phyloP scores from a whole-genome alignment of 2,797 vertebrate genomes.

The Hypotaenidia philippensis region DNA sequence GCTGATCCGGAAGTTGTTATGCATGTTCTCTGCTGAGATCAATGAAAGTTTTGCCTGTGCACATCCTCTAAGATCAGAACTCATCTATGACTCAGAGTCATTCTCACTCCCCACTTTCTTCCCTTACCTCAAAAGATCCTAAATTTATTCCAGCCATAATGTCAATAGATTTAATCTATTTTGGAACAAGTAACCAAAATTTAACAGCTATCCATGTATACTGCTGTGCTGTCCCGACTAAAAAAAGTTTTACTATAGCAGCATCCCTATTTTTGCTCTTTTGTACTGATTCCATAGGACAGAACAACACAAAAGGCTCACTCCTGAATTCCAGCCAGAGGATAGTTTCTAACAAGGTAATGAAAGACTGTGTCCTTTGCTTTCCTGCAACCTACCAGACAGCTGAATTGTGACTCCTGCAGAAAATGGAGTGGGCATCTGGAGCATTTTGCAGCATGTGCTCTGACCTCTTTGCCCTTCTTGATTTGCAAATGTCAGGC shows the following conservation, averaged over 20 bases:
- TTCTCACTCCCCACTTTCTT: constrained; percentile 35
- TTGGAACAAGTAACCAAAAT: background rate
- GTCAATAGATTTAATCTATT: constrained; percentile 3
- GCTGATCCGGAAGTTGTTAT: constrained; percentile 33
- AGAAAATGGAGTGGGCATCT: background rate
- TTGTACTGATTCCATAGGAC: background rate
- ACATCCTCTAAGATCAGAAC: constrained; percentile 15
- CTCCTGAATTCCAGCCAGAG: background rate
- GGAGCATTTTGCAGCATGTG: background rate
- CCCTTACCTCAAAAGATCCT: constrained; percentile 36
- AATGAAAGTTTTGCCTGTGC: constrained; percentile 5
- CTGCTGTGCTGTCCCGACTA: background rate
- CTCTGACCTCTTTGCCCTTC: background rate
- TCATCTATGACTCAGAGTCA: constrained; percentile 66
- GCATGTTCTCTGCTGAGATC: constrained; percentile 39
- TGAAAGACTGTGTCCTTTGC: background rate
- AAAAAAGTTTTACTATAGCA: background rate
- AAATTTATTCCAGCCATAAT: constrained; percentile 13
- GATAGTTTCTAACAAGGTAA: background rate
- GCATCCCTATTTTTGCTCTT: background rate
- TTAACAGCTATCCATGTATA: background rate
- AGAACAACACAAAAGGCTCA: background rate
- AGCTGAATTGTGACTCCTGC: background rate
- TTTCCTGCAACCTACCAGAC: background rate
- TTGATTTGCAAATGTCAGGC: constrained; percentile 4